Conservation (phyloP, 2,113 vertebrate species). For the Etheostoma cragini region DNA sequence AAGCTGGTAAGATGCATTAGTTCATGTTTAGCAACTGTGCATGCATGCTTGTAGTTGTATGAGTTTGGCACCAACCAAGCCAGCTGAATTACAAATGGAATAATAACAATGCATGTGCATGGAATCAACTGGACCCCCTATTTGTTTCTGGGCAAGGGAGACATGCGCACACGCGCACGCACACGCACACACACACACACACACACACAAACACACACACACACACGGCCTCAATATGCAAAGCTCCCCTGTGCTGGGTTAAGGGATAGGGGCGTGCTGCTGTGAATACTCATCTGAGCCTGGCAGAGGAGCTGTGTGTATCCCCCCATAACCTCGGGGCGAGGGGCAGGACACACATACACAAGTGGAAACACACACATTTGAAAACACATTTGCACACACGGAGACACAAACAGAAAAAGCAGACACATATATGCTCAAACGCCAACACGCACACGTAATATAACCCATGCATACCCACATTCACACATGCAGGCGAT, state of each 20-base stretch:
- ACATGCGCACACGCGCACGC: conserved; percentile 24
- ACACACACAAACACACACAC: conserved; percentile 60
- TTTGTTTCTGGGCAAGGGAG: conserved; percentile 60
- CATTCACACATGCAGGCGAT: conserved; percentile 70
- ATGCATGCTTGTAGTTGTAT: conserved; percentile 54
- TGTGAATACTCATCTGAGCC: conserved; percentile 83
- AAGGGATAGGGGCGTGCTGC: conserved; percentile 77
- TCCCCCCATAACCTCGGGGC: conserved; percentile 79
- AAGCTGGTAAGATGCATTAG: conserved; percentile 34
- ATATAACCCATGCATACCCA: conserved; percentile 50
- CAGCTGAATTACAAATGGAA: conserved; percentile 67
- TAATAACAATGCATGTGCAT: conserved; percentile 73
- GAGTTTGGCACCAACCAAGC: conserved; percentile 59
- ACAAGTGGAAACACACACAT: conserved; percentile 69
- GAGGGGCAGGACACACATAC: conserved; percentile 76
- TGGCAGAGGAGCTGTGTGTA: conserved; percentile 76
- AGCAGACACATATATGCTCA: conserved; percentile 55
- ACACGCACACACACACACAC: conserved; percentile 39
- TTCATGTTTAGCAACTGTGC: conserved; percentile 50
- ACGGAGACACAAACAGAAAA: conserved; percentile 44
- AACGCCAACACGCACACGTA: conserved; percentile 54
- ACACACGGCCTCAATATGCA: conserved; percentile 77
- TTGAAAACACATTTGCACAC: conserved; percentile 53
- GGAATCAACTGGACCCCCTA: conserved; percentile 73
- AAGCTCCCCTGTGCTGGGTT: conserved; percentile 78